phyloP scores from a whole-genome alignment of 2,888 invertebrate species.

The Drosophila monieri region DNA sequence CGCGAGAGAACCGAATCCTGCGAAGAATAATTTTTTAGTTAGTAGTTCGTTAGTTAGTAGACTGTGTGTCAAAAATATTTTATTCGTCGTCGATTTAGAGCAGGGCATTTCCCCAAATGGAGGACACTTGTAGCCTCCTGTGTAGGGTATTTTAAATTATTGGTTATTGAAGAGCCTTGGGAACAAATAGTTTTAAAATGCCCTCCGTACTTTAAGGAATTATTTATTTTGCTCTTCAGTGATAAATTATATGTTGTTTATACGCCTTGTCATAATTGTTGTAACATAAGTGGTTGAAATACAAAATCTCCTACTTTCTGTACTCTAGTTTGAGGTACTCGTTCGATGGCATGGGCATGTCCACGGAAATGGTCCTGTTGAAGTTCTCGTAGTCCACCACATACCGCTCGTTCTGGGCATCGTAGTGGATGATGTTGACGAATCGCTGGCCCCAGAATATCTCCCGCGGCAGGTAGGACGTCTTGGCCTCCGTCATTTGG shows the following conservation, averaged over 20 bases:
- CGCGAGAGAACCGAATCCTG: conserved; percentile 6
- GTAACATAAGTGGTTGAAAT: not conserved
- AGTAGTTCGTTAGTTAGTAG: not conserved
- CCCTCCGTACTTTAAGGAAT: not conserved
- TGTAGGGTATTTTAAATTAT: not conserved
- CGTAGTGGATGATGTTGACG: conserved; percentile 87
- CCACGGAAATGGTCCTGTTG: conserved; percentile 82
- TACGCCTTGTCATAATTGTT: not conserved
- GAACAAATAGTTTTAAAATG: not conserved
- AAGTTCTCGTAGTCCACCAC: conserved; percentile 82
- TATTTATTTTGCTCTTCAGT: conserved; percentile 1
- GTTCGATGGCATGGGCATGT: conserved; percentile 57
- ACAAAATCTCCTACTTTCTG: conserved; percentile 22
- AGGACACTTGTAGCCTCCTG: not conserved
- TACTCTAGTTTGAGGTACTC: conserved; percentile 36
- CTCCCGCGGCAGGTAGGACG: conserved; percentile 92
- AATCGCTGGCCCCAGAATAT: conserved; percentile 94
- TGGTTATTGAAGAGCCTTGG: not conserved
- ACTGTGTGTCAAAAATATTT: not conserved
- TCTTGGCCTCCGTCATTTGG: conserved; percentile 88
- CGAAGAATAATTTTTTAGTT: not conserved
- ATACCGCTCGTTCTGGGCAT: conserved; percentile 86
- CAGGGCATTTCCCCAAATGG: not conserved
- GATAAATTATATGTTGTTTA: conserved; percentile 1
- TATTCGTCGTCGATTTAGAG: not conserved